Evolutionary conservation across 1,140 invertebrate genomes (phyloP).

Genomic region (Thaumatotibia leucotreta): DNA sequence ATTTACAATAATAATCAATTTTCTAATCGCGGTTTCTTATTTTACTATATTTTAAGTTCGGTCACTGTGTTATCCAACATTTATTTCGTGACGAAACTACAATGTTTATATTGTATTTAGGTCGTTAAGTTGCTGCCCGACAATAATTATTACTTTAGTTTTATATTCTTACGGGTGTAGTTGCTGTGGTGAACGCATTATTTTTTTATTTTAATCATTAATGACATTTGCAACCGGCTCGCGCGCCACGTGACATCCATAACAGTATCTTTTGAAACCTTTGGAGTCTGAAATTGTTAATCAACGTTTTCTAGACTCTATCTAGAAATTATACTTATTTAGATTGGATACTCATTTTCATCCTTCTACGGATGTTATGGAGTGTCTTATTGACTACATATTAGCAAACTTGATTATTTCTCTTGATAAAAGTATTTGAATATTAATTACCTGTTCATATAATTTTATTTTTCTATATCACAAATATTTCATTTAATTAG

Average conservation of each 20-base stretch:
- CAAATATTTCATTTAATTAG: no score
- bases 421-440: neutral
- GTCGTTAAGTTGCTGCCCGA: conserved; percentile 51
- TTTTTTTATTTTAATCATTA: conserved; percentile 21
- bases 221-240: neutral
- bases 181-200: conserved; percentile 23
- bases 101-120: conserved; percentile 38
- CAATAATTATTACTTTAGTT: conserved; percentile 54
- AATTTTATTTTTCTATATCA: neutral
- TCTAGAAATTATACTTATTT: neutral
- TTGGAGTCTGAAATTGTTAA: conserved; percentile 2
- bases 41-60: neutral
- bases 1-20: conserved; percentile 14
- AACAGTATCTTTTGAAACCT: neutral
- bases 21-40: conserved; percentile 8
- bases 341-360: conserved; percentile 5
- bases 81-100: conserved; percentile 48
- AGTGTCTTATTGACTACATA: neutral
- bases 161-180: conserved; percentile 37
- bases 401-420: neutral
- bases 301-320: neutral
- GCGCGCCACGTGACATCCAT: neutral
- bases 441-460: no score
- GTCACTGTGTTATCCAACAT: conserved; percentile 15
- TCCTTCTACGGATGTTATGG: neutral